Conservation (phyloP, 2,797 vertebrate genomes). For the Tenualosa ilisha region DNA sequence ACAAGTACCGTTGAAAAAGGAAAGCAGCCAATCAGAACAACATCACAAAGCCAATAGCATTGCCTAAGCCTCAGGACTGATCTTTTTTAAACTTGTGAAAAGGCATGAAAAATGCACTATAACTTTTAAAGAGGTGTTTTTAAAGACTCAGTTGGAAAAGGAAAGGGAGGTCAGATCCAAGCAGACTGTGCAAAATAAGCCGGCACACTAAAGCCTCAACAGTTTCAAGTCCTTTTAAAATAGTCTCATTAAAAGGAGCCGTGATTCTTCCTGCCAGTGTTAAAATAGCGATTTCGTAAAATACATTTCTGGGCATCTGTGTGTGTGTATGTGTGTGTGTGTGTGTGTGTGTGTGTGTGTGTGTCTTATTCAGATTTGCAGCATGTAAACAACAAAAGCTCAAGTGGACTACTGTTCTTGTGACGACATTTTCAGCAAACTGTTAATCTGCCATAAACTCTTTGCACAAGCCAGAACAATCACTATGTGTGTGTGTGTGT, state of each 20-base stretch:
- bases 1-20: no score
- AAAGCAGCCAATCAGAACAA: no score
- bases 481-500: neutral
- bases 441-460: neutral
- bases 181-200: neutral
- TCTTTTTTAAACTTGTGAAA: neutral
- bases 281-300: no score
- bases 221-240: neutral
- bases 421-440: neutral
- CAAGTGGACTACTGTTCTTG: neutral
- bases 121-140: neutral
- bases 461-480: no score
- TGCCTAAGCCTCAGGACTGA: neutral
- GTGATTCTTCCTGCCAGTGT: no score
- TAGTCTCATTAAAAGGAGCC: no score
- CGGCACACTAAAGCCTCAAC: neutral
- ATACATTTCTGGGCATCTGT: neutral
- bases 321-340: constrained; percentile 1
- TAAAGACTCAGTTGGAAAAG: neutral
- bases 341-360: neutral
- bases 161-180: neutral
- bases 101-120: neutral
- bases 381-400: neutral
- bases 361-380: neutral
- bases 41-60: neutral